Evolutionary conservation across 2,888 invertebrate genomes (phyloP), one percentile per base, ranked within the genome.

Genomic region (Dione juno): DNA sequence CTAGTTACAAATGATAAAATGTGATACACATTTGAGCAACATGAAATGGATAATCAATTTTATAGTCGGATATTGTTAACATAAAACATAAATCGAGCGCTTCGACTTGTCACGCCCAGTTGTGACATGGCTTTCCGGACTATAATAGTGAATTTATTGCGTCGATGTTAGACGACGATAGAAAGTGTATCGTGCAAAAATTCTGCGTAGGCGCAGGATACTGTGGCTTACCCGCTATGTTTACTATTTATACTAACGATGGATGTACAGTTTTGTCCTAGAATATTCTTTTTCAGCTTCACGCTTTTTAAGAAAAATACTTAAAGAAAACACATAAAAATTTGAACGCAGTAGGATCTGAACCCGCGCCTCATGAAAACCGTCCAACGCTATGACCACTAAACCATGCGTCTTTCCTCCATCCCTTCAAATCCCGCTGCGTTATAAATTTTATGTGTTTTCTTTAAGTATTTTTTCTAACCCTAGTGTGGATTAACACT

Each of bases 131-230:
- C 79, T 80, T 86, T 82, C 80, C 77, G 74, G 77, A 81, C 81
- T 83, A 85, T 83, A 81, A 81, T 82, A 81, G 65, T 81, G 78
- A 77, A 89, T 89, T 88, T 88, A 89, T 88, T 80, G 81, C 83
- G 72, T 71, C 77, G 84, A 83, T 83, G 79, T 77, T 74, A 79
- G 78, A 75, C 77, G 68, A 67, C 75, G 83, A 85, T 84, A 87
- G 83, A 80, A 81, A 80, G 75, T 78, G 81, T 81, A 81, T 81
- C 79, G 79, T 79, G 82, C 84, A 83, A 87, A 86, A 88, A 86
- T 74, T 76, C 58, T 77, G 85, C 86, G 89, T 88, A 82, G 89
- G 89, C 82, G 87, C 82, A 69, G 13, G 76, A 82, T 81, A 84
- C 83, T 77, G 76, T 83, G 80, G 73, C 73, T 76, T 75, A 57